Base-by-base conservation (phyloP, 1,140 invertebrate genomes). In the Spodoptera litura region DNA sequence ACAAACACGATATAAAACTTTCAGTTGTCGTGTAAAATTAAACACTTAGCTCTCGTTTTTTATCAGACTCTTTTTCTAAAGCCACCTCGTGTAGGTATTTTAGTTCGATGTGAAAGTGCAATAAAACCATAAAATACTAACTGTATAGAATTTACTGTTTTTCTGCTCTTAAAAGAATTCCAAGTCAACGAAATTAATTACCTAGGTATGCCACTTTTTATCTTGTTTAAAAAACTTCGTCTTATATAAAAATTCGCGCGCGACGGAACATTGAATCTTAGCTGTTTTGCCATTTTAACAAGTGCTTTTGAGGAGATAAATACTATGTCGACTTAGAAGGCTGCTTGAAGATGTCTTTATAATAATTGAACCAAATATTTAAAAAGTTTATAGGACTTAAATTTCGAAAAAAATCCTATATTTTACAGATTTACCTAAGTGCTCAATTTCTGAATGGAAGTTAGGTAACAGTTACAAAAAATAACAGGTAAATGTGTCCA, bases 31-130 rank as follows among this genome's bases (percentile, higher is more conserved):
- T n/a, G 35, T 15, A n/a, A 44, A 38, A 44, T 59, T 11, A 52
- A 61, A 64, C 38, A 44, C 6, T 8, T 38, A 27, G n/a, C 1
- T 55, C 9, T 52, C 49, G 27, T 64, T 38, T 52, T 20, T 75
- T 52, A 25, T 27, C 31, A 53, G 25, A 13, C 13, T 27, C 15
- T 12, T 52, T 10, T 62, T 53, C 73, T 15, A 31, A 35, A 58
- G 38, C 49, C 35, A 15, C 49, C 20, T 38, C 52, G 58, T 44
- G 25, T 11, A n/a, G n/a, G n/a, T n/a, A 56, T 68, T 77, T 58
- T 58, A 73, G 53, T 15, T 38, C 27, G 27, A 53, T 77, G 74
- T 68, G 52, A 68, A 77, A 77, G 52, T 77, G 62, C 55, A 76
- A 77, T 68, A 68, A 68, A 75, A 75, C 31, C 8, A 62, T 31